These are phyloP conservation scores for Apamea sordens DNA, from an alignment of 2,888 invertebrate species.

Conservation along the genomic window DNA sequence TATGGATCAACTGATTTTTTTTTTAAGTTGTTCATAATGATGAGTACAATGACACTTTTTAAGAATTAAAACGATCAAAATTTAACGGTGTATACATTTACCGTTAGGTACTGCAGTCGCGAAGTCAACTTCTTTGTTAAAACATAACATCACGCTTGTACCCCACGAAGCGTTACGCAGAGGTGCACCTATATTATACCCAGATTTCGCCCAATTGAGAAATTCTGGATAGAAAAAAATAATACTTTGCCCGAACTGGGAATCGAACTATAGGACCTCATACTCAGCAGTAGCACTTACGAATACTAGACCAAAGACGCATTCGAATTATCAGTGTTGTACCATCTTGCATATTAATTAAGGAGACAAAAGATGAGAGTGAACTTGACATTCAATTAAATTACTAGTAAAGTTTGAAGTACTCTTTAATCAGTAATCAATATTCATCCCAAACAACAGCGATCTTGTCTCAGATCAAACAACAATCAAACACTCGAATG, in stretches of 20 bases:
- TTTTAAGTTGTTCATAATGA: too few species aligned
- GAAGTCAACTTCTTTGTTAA: not conserved
- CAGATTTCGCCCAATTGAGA: not conserved
- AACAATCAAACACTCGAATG: slow-evolving; percentile 15
- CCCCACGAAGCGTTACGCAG: not conserved
- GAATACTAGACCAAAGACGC: not conserved
- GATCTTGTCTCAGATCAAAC: slow-evolving; percentile 16
- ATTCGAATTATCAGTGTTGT: not conserved
- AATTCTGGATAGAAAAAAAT: not conserved
- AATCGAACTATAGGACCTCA: not conserved
- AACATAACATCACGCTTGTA: not conserved
- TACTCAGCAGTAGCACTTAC: not conserved
- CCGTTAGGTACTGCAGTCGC: too few species aligned
- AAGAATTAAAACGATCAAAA: too few species aligned
- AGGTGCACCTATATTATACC: too few species aligned
- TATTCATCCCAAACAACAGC: slow-evolving; percentile 13
- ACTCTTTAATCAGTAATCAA: slow-evolving; percentile 7
- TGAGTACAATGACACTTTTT: too few species aligned
- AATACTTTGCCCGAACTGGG: accelerated
- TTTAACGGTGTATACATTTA: too few species aligned
- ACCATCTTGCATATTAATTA: not conserved
- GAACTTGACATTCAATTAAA: slow-evolving; percentile 10
- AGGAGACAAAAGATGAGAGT: not conserved
- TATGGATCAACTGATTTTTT: too few species aligned
- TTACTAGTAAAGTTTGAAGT: slow-evolving; percentile 18